phyloP scores from a whole-genome alignment of 2,113 vertebrate species.

The Nycticorax nycticorax region DNA sequence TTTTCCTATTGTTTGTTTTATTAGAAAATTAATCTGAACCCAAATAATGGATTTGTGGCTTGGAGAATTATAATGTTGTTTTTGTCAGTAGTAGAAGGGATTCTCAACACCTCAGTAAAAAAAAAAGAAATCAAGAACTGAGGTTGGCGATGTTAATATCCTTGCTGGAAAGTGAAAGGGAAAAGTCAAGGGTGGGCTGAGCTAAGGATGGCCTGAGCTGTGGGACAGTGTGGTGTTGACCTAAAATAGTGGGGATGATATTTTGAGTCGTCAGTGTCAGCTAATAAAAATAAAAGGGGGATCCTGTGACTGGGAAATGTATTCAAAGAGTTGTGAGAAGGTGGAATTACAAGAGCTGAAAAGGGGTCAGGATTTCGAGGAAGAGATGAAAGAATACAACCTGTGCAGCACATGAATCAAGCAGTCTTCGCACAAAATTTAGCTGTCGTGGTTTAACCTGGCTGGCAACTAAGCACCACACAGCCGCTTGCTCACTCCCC shows the following conservation, averaged over 20 bases:
- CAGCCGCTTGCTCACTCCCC: no score
- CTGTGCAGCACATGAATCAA: neutral
- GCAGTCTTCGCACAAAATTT: neutral
- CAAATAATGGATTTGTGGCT: neutral
- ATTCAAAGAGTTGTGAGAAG: neutral
- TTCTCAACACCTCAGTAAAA: neutral
- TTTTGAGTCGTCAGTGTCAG: neutral
- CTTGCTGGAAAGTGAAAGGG: neutral
- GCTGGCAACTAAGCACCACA: no score
- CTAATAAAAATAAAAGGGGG: neutral
- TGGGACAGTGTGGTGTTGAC: rapidly evolving
- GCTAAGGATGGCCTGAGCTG: neutral
- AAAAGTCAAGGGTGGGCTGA: neutral
- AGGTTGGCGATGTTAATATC: rapidly evolving
- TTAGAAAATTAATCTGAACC: neutral
- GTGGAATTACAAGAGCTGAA: neutral
- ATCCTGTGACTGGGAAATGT: neutral
- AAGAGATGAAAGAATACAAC: neutral
- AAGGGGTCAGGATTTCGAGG: neutral
- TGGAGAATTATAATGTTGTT: neutral
- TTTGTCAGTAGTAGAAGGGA: neutral
- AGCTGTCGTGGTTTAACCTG: no score
- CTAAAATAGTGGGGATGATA: neutral
- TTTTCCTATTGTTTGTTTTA: neutral
- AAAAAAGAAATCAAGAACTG: neutral